Evolutionary conservation across 2,113 vertebrate species (phyloP).

Genomic region (Corynorhinus townsendii): DNA sequence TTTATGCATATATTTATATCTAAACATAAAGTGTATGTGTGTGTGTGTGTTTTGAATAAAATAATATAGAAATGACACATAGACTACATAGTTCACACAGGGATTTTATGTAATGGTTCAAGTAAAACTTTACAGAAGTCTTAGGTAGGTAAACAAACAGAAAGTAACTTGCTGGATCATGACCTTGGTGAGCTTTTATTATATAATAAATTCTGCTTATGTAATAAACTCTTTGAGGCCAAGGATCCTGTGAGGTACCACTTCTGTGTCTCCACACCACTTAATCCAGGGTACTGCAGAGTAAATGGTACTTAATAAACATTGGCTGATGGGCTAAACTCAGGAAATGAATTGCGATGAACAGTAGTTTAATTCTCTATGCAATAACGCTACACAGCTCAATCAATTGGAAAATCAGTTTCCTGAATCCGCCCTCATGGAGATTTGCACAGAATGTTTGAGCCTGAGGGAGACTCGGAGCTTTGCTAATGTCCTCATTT

Average conservation of each 20-base stretch:
- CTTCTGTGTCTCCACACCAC: slow-evolving; percentile 17
- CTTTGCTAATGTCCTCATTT: slow-evolving; percentile 24
- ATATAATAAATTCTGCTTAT: slow-evolving; percentile 41
- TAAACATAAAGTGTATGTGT: neutral
- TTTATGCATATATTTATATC: neutral
- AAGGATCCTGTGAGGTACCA: neutral
- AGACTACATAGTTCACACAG: neutral
- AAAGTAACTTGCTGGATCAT: slow-evolving; percentile 17
- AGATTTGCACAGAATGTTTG: slow-evolving; percentile 29
- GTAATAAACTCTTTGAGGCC: slow-evolving; percentile 13
- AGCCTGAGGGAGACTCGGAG: neutral
- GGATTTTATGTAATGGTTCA: neutral
- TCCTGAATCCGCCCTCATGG: slow-evolving; percentile 31
- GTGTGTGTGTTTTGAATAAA: neutral
- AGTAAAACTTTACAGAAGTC: neutral
- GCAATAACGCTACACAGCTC: neutral
- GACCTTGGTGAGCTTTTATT: slow-evolving; percentile 9
- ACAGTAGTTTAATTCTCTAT: slow-evolving; percentile 26
- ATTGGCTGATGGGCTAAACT: neutral
- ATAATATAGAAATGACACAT: neutral
- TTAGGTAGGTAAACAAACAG: neutral
- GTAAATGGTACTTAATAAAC: slow-evolving; percentile 49
- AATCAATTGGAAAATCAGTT: slow-evolving; percentile 31
- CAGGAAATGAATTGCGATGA: slow-evolving; percentile 55
- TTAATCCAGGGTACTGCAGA: neutral